Evolutionary conservation across 1,140 invertebrate species (phyloP), one percentile per base, ranked within the genome.

Genomic region (Drosophila bipectinata): DNA sequence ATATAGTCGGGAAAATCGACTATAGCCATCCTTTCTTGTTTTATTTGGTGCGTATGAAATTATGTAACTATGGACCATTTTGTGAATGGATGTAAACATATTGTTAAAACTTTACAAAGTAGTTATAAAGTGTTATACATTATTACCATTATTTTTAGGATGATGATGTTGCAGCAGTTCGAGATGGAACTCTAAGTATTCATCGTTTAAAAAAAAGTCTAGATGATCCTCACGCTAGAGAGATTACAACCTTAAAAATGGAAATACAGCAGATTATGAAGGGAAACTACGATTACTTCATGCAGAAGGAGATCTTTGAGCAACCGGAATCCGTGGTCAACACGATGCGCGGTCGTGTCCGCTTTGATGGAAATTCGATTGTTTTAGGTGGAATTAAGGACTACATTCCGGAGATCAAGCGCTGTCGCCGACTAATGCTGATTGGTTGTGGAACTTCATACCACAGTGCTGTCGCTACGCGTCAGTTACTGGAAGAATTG

Each of bases 271-370:
- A 99, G 92, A 99, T 99, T 72, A 99, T 99, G 99, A 99, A 99
- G 93, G 98, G 99, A 32, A 99, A 98, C 90, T 99, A 97, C 93
- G 96, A 97, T 75, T 98, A 97, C 61, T 99, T 99, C 92, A 99
- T 99, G 99, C 98, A 99, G 92, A 99, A 99, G 92, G 99, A 99
- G 94, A 99, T 99, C 90, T 99, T 99, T 93, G 99, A 99, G 91
- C 99, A 99, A 91, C 98, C 98, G 0, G 99, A 99, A 90, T 99
- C 98, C 14, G 98, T 99, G n/a, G 96, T 99, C 1, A 99, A 99
- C 91, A 99, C 99, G 0, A 99, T 99, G 99, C 95, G 99, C 92
- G 99, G 99, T 21, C 95, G 99, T 94, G 99, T 85, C 94, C 99
- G 21, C 97, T 98, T 92, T 51, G 97, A 99, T 90, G 98, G 76